Percentiles rank a stretch among this genome's conserved stretches.
Evolutionary conservation across 2,113 vertebrate species (phyloP).

Genomic region (Grammomys dolichurus): DNA sequence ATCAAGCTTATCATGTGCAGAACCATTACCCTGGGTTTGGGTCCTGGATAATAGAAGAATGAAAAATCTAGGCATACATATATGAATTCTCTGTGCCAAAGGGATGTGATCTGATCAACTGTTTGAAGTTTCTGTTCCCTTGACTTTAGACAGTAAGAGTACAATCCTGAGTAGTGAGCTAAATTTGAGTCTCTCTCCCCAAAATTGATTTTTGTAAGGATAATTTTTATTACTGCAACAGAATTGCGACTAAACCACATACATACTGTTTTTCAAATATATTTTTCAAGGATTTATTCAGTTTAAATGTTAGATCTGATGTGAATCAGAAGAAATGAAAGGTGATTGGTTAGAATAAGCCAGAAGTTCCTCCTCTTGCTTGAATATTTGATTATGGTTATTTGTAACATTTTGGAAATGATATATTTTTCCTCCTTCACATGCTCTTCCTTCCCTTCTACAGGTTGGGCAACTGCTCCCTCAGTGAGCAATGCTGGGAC

Average conservation of each 20-base stretch:
- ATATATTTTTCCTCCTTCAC: background rate
- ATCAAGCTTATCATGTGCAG: background rate
- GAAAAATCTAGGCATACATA: background rate
- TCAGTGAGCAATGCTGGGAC: background rate
- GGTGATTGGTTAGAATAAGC: background rate
- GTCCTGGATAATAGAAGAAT: background rate
- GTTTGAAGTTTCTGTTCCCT: background rate
- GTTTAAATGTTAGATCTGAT: background rate
- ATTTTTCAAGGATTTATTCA: background rate
- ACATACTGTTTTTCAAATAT: background rate
- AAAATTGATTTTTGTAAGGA: background rate
- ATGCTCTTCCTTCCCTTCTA: background rate
- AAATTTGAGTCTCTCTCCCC: background rate
- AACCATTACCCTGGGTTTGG: background rate
- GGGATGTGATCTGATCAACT: too few species aligned
- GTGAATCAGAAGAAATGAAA: background rate
- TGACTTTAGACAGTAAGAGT: background rate
- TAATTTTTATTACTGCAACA: background rate
- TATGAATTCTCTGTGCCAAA: background rate
- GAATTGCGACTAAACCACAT: background rate
- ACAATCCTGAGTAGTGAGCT: background rate
- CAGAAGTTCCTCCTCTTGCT: background rate
- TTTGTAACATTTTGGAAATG: background rate
- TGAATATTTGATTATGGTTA: background rate
- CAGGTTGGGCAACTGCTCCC: conserved; percentile 20